Base-by-base conservation (phyloP, 2,888 invertebrate species). In the Drosophila barbarae region DNA sequence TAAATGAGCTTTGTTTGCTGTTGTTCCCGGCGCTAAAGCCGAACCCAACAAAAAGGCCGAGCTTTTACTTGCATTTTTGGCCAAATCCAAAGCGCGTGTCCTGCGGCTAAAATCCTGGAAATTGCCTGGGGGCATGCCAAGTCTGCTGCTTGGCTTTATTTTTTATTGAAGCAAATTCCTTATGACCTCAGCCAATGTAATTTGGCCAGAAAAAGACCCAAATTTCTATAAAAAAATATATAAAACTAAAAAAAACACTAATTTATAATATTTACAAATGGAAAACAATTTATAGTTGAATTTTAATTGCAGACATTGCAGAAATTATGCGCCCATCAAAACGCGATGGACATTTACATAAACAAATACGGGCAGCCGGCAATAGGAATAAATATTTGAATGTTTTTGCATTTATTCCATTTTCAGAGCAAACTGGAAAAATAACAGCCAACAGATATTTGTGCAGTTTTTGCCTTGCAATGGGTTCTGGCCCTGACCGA, bases 1-100 rank as follows among this genome's bases (percentile, higher is more conserved):
- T 83, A 87, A 87, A 87, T 86, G 85, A 84, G 81, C 81, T 81
- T 78, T 76, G 75, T 76, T 77, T 72, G 64, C 66, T 72, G 60
- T 54, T 72, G 52, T 55, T 64, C 70, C 74, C 77, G 60, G 55
- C 69, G 64, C 65, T 63, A 49, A 71, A 47, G 38, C 51, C 55
- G 36, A 47, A 42, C 23, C 26, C 15, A 3, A 28, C 8, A 28
- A 28, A 50, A 39, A 50, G 58, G 54, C 44, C 52, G 54, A 73
- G 74, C 74, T 71, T 74, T 72, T 63, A 56, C 77, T 66, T 84
- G 77, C 73, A 77, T 66, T 77, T 72, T 71, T 30, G 55, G 53
- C 28, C 55, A 55, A 36, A 21, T 52, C 73, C 55, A 55, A 36
- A 21, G 52, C 78, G 59, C 41, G 38, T 50, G 23, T 47, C 38